Percentiles rank a stretch among this genome's conserved stretches.
phyloP scores from a whole-genome alignment of 2,113 vertebrate genomes.

The Rhabdomys dilectus region DNA sequence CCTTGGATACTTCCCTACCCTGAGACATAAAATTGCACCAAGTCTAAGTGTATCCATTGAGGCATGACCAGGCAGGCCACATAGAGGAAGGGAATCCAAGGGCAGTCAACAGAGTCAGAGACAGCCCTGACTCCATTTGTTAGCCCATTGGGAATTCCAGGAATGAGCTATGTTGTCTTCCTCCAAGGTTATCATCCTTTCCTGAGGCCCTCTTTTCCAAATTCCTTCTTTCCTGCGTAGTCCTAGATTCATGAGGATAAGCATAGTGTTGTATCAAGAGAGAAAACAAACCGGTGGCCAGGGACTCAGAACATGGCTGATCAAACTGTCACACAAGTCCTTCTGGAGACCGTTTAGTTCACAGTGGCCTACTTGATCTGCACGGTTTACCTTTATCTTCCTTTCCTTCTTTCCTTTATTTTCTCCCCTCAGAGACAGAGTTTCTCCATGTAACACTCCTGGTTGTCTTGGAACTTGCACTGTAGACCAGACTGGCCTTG shows the following conservation, averaged over 20 bases:
- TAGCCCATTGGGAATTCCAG: background rate
- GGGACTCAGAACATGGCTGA: no score
- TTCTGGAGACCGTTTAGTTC: no score
- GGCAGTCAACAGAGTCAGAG: no score
- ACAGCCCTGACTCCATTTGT: no score
- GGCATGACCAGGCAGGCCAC: no score
- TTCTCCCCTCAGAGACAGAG: no score
- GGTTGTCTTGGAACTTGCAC: background rate
- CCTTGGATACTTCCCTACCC: no score
- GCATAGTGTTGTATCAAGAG: background rate
- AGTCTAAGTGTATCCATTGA: no score
- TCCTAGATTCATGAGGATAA: accelerated
- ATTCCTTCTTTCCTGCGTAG: background rate
- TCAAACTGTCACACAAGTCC: background rate
- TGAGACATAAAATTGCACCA: no score
- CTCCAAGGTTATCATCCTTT: background rate
- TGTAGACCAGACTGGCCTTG: background rate
- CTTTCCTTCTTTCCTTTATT: background rate
- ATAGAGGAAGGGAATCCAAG: no score
- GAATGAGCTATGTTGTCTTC: background rate
- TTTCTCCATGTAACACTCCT: background rate
- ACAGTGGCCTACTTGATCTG: background rate
- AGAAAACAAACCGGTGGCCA: background rate
- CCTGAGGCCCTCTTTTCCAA: background rate
- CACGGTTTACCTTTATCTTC: background rate